A percentile compares a stretch with the other conserved stretches of the same genome.
phyloP scores from a whole-genome alignment of 2,797 vertebrate species.

The Cygnus olor region DNA sequence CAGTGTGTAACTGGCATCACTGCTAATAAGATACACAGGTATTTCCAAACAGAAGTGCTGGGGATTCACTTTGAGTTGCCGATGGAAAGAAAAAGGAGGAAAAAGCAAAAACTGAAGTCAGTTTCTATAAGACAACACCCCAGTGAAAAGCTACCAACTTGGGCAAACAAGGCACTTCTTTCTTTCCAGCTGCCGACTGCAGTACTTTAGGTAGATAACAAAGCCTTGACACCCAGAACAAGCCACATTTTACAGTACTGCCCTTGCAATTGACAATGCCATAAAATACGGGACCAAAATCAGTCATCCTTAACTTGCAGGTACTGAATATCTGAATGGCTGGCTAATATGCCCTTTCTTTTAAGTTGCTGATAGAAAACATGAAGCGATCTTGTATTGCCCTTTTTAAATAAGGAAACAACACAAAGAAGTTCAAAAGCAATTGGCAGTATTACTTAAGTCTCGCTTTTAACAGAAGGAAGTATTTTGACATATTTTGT shows the following conservation, averaged over 20 bases:
- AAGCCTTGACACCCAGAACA: neutral
- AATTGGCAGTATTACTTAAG: neutral
- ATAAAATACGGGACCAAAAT: neutral
- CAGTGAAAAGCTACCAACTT: neutral
- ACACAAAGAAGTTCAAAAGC: neutral
- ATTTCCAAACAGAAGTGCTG: neutral
- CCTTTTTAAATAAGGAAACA: neutral
- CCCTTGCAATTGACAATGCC: neutral
- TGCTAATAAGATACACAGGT: fast-evolving
- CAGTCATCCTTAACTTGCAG: neutral
- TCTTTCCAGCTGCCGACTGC: fast-evolving
- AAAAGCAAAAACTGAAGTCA: neutral
- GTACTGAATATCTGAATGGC: neutral
- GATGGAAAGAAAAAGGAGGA: neutral
- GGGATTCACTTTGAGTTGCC: neutral
- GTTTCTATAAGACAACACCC: neutral
- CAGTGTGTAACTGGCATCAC: fast-evolving
- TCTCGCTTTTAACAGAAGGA: neutral
- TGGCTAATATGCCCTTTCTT: neutral
- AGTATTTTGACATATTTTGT: neutral
- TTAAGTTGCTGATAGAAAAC: neutral
- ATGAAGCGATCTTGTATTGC: neutral
- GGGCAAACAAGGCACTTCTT: neutral
- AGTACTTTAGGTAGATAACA: neutral
- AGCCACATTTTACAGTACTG: neutral